These are phyloP conservation scores for Arizona elegans DNA, from an alignment of 2,113 vertebrate genomes.

Conservation along the genomic window DNA sequence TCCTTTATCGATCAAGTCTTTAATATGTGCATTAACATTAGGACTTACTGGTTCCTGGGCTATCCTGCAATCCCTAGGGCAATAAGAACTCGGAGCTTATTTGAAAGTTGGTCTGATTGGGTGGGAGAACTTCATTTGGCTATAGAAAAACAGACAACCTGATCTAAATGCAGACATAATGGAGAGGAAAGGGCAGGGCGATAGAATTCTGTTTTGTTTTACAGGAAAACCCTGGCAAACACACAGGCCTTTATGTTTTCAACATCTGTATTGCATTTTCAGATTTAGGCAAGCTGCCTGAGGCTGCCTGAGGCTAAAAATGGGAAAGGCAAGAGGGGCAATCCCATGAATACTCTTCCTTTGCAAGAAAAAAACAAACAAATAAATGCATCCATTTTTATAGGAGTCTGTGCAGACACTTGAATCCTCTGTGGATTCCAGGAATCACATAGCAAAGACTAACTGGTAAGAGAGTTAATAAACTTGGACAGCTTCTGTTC, in stretches of 20 bases:
- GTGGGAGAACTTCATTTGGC: background rate
- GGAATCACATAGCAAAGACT: background rate
- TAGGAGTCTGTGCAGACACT: no score
- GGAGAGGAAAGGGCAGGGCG: background rate
- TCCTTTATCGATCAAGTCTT: background rate
- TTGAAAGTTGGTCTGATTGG: background rate
- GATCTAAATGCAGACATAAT: background rate
- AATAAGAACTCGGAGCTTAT: background rate
- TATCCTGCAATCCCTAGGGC: background rate
- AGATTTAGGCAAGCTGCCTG: background rate
- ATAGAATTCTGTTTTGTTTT: background rate
- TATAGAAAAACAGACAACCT: no score
- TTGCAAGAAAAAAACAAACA: background rate
- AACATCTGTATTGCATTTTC: background rate
- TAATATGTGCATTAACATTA: background rate
- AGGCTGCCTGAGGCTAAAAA: background rate
- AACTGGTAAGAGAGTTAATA: background rate
- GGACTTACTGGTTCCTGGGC: background rate
- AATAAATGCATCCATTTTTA: background rate
- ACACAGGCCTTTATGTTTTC: background rate
- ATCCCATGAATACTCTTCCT: background rate
- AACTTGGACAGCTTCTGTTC: background rate
- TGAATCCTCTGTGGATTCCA: background rate
- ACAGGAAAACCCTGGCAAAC: background rate
- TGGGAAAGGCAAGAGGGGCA: background rate